These are phyloP conservation scores for Epinotia bilunana DNA, from an alignment of 2,888 invertebrate genomes.

Conservation along the genomic window DNA sequence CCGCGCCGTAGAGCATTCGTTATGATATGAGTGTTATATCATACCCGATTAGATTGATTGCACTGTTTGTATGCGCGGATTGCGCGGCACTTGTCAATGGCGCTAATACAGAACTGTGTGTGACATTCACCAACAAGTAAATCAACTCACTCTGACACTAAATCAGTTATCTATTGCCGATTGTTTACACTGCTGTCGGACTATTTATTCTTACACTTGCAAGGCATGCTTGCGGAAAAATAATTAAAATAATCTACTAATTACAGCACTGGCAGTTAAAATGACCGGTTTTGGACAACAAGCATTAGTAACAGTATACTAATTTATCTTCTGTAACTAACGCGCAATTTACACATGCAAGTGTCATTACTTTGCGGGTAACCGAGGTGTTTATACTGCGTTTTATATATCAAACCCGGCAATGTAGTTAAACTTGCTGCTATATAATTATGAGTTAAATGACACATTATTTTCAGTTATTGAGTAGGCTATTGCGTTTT, in stretches of 20 bases:
- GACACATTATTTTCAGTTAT: not conserved
- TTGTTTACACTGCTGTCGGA: conserved; percentile 10
- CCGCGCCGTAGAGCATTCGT: not conserved
- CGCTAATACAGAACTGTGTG: not conserved
- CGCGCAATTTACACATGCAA: too few species aligned
- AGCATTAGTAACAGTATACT: not conserved
- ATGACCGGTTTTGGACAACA: not conserved
- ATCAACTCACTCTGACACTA: conserved; percentile 5
- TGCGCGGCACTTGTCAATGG: conserved; percentile 22
- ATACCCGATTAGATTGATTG: conserved; percentile 17
- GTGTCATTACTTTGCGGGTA: too few species aligned
- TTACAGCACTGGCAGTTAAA: not conserved
- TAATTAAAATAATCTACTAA: not conserved
- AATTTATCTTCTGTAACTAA: not conserved
- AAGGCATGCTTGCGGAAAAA: not conserved
- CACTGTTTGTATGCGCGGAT: conserved; percentile 30
- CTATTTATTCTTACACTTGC: not conserved
- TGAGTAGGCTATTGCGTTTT: not conserved
- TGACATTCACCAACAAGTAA: conserved; percentile 4
- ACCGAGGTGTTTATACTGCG: too few species aligned
- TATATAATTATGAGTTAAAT: not conserved
- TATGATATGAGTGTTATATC: not conserved
- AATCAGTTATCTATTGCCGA: conserved; percentile 8
- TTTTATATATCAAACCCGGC: too few species aligned
- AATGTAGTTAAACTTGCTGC: not conserved